Evolutionary conservation across 2,797 vertebrate genomes (phyloP).

Genomic region (Myotis findleyi): DNA sequence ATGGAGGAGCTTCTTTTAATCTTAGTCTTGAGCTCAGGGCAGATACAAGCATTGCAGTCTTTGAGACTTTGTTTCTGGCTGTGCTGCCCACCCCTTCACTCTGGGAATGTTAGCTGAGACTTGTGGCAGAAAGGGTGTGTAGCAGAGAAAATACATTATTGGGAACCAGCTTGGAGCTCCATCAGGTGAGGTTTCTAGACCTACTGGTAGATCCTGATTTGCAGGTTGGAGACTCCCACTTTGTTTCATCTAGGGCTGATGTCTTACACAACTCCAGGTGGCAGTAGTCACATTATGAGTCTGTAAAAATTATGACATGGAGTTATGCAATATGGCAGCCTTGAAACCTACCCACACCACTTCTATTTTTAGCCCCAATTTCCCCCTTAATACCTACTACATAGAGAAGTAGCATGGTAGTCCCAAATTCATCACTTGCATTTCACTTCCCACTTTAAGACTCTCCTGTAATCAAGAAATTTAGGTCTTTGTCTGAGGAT

Average conservation of each 20-base stretch:
- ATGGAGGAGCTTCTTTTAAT: constrained; percentile 30
- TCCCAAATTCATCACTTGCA: constrained; percentile 9
- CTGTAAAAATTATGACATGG: constrained; percentile 38
- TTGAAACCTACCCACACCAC: constrained; percentile 2
- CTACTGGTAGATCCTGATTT: constrained; percentile 68
- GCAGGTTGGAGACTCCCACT: constrained; percentile 56
- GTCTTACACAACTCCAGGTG: constrained; percentile 32
- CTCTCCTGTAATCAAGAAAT: constrained; percentile 2
- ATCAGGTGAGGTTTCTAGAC: constrained; percentile 51
- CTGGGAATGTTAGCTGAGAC: constrained; percentile 6
- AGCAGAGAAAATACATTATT: background rate
- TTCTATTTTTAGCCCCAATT: constrained; percentile 25
- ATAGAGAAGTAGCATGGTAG: background rate
- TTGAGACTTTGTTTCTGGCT: constrained; percentile 4
- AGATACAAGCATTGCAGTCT: constrained; percentile 5
- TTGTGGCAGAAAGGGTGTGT: background rate
- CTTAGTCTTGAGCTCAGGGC: background rate
- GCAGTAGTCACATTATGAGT: constrained; percentile 6
- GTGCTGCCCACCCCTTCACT: background rate
- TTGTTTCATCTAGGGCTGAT: constrained; percentile 32
- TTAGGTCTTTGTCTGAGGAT: constrained; percentile 3
- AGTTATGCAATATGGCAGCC: background rate
- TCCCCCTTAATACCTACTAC: constrained; percentile 8
- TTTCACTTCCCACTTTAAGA: constrained; percentile 13
- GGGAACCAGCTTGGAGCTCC: constrained; percentile 13